Evolutionary conservation across 2,113 vertebrate genomes (phyloP), one percentile per base, ranked within the genome.

Genomic region (Eolophus roseicapilla): DNA sequence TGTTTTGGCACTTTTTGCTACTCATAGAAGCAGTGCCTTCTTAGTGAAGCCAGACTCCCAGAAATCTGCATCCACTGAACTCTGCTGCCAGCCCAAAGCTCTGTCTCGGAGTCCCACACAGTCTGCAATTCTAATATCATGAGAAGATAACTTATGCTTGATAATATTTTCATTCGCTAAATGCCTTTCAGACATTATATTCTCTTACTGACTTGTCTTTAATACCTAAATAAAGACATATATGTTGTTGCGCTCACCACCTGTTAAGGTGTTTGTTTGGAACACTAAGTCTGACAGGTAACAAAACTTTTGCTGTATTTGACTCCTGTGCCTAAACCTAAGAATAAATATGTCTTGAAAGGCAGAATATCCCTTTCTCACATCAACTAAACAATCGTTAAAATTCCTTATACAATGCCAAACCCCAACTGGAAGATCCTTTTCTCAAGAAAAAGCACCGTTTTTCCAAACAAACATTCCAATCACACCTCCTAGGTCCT

Each of bases 21-120:
- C 39, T 57, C 0, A 0, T 2, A 50, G 14, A 27, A 63, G 41
- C 63, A n/a, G 25, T 3, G 3, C 17, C 33, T 68, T 52, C 29
- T 20, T 57, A 64, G 12, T 6, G 29, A 89, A 77, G 24, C 8
- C 7, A 63, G 28, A 33, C 12, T 57, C 18, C 46, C 46, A 44
- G 27, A 41, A 1, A 1, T 10, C 49, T 35, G n/a, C 52, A 90
- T 44, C 13, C 68, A 57, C 21, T 19, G 18, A 73, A 41, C 37
- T 62, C 57, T 37, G 44, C 31, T 76, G 65, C 59, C 29, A 86
- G 20, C 18, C 41, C 6, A 9, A 71, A 69, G 35, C 47, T 50
- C 62, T 57, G 62, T 11, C 29, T 35, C 12, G 5, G 10, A 62
- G 12, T n/a, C 8, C 25, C 46, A 21, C 11, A 7, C 1, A 21